Conservation (phyloP, 2,797 vertebrate genomes). For the Scleropages formosus region DNA sequence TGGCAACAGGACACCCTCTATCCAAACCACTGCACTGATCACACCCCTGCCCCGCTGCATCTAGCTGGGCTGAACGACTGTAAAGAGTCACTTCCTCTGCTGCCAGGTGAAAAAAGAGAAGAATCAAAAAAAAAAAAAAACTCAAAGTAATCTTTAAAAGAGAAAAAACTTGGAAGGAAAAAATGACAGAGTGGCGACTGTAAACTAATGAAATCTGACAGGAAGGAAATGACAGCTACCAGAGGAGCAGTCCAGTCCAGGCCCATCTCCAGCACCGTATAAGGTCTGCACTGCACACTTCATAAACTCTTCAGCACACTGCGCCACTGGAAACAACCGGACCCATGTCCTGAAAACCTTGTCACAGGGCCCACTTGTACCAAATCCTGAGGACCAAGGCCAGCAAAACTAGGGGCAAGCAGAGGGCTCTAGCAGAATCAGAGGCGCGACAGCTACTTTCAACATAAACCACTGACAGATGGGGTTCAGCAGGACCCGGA, state of each 20-base stretch:
- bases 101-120: conserved; percentile 55
- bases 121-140: conserved; percentile 38
- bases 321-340: neutral
- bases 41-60: neutral
- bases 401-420: neutral
- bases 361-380: neutral
- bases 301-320: conserved; percentile 34
- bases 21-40: neutral
- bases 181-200: conserved; percentile 49
- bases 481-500: neutral
- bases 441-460: too few species aligned
- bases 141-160: conserved; percentile 24
- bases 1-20: conserved; percentile 26
- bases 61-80: conserved; percentile 40
- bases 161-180: conserved; percentile 46
- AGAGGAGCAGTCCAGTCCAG: conserved; percentile 50
- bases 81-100: conserved; percentile 37
- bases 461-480: neutral
- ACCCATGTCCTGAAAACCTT: neutral
- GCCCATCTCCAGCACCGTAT: conserved; percentile 61
- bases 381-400: neutral
- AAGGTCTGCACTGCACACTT: conserved; percentile 51
- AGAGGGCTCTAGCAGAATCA: neutral
- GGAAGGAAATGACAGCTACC: conserved; percentile 61
- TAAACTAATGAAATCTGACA: conserved; percentile 59